These are phyloP conservation scores for Bolborhynchus lineola DNA, from an alignment of 2,113 vertebrate species.

Conservation along the genomic window DNA sequence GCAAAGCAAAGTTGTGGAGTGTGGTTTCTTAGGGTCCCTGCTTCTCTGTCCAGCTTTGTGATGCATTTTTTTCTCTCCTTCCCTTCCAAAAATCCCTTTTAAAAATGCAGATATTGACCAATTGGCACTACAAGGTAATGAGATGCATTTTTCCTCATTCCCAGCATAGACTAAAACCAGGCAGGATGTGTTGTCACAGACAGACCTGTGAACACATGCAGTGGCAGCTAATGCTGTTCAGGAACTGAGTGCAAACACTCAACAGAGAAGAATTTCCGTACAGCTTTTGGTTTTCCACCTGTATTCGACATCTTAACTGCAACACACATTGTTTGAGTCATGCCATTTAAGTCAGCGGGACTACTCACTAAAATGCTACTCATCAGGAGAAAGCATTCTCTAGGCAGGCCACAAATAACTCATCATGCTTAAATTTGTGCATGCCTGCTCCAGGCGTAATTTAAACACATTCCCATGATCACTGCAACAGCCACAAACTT, in stretches of 20 bases:
- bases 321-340: neutral
- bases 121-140: neutral
- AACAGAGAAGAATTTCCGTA: conserved; percentile 35
- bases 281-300: conserved; percentile 6
- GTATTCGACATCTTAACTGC: neutral
- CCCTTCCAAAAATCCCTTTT: neutral
- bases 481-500: neutral
- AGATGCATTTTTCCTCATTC: neutral
- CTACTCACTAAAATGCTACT: neutral
- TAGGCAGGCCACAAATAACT: neutral
- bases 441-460: neutral
- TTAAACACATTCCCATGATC: neutral
- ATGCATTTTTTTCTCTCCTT: neutral
- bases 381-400: neutral
- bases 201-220: conserved; percentile 13
- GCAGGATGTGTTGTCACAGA: neutral
- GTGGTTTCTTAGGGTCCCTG: neutral
- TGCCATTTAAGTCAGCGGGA: neutral
- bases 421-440: neutral
- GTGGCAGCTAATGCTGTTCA: neutral
- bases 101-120: neutral
- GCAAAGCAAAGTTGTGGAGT: neutral
- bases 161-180: neutral
- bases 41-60: neutral
- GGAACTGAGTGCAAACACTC: neutral